Percentiles rank a stretch among this genome's conserved stretches.
These are phyloP conservation scores for Glaucidium brasilianum DNA, from an alignment of 2,113 vertebrate genomes.

Conservation along the genomic window DNA sequence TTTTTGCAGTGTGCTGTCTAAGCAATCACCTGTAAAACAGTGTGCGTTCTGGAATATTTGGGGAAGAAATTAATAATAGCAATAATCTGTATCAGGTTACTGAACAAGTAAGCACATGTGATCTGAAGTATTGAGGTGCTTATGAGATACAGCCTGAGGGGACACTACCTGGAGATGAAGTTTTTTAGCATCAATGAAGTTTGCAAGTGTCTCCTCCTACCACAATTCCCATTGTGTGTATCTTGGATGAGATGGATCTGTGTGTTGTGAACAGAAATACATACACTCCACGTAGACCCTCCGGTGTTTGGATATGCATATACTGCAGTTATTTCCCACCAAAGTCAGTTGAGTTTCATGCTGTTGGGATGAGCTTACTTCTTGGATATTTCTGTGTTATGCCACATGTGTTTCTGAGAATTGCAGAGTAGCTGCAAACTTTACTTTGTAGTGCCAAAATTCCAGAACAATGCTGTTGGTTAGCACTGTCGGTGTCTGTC, in stretches of 20 bases:
- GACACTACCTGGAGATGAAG: background rate
- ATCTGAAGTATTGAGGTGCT: background rate
- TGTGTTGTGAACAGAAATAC: rapidly evolving
- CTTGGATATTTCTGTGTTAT: background rate
- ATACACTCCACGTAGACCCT: rapidly evolving
- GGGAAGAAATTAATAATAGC: background rate
- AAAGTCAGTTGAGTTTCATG: background rate
- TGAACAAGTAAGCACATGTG: background rate
- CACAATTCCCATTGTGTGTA: background rate
- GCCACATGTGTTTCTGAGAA: background rate
- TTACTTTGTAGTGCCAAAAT: background rate
- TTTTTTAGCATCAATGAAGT: background rate
- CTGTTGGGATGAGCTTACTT: background rate
- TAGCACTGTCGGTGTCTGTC: background rate
- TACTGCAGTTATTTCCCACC: background rate
- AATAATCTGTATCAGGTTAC: background rate
- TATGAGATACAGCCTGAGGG: background rate
- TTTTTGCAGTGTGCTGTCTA: background rate
- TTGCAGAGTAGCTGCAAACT: background rate
- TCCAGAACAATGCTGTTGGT: background rate
- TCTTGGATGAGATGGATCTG: background rate
- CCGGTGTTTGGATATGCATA: background rate
- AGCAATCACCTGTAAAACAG: background rate
- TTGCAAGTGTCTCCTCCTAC: background rate
- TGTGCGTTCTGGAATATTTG: background rate